Conservation (phyloP, 2,797 vertebrate species). For the Melanogrammus aeglefinus region DNA sequence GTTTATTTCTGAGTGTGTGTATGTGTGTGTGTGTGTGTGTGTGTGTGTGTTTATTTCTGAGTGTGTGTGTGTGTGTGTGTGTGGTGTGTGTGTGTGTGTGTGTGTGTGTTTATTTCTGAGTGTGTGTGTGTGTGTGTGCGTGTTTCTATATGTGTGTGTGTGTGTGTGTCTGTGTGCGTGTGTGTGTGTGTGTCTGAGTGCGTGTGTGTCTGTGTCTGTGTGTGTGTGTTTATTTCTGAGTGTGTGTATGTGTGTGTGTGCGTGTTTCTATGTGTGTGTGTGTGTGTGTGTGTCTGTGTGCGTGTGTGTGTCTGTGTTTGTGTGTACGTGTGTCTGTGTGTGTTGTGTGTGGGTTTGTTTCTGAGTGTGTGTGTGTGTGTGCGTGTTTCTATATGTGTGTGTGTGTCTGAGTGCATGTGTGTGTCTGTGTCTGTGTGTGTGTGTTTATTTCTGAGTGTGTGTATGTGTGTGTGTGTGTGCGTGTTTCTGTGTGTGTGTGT, state of each 20-base stretch:
- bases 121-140: not conserved
- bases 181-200: not conserved
- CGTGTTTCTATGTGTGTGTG: slow-evolving; percentile 24
- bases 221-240: not conserved
- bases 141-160: not conserved
- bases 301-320: not conserved
- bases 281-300: not conserved
- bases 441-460: not conserved
- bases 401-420: not conserved
- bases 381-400: not conserved
- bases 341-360: not conserved
- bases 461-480: not conserved
- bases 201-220: not conserved
- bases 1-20: not conserved
- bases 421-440: not conserved
- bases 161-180: slow-evolving; percentile 21
- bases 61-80: too few relatives aligned
- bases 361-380: not conserved
- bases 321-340: not conserved
- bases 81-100: slow-evolving; percentile 27
- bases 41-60: not conserved
- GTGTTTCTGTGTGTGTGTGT: slow-evolving; percentile 25
- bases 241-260: too few relatives aligned
- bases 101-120: too few relatives aligned
- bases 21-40: not conserved